These are phyloP conservation scores for Nautilus pompilius DNA, from an alignment of 1,140 invertebrate species.

Conservation along the genomic window DNA sequence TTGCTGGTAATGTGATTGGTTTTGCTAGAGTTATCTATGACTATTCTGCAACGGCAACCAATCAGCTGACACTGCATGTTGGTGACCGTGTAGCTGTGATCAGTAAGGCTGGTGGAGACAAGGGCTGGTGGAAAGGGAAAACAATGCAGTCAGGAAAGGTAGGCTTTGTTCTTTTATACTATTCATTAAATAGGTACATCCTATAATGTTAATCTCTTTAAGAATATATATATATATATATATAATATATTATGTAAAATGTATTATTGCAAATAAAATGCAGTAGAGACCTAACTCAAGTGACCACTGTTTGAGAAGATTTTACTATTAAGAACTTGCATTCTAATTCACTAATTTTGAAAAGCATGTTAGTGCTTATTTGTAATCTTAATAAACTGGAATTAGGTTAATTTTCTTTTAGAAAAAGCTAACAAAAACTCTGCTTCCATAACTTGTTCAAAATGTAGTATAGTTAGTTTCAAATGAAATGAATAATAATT, in stretches of 20 bases:
- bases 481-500: too few relatives aligned
- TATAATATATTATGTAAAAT: neutral
- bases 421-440: too few relatives aligned
- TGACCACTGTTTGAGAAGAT: neutral
- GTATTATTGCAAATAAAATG: neutral
- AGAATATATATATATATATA: neutral
- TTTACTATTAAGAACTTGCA: neutral
- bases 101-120: conserved; percentile 73
- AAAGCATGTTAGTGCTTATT: too few relatives aligned
- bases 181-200: neutral
- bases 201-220: neutral
- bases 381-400: too few relatives aligned
- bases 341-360: neutral
- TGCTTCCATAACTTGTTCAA: too few relatives aligned
- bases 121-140: conserved; percentile 81
- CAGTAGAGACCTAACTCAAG: neutral
- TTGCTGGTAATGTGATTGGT: conserved; percentile 52
- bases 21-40: conserved; percentile 54
- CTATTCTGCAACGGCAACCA: conserved; percentile 63
- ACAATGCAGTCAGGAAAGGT: conserved; percentile 67
- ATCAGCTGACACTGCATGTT: conserved; percentile 73
- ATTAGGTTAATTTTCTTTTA: too few relatives aligned
- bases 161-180: conserved; percentile 11
- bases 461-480: too few relatives aligned
- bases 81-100: conserved; percentile 76